A percentile compares a stretch with the other conserved stretches of the same genome.
Evolutionary conservation across 37 sponge, comb jelly and placozoan species (phyloP).

Genomic region (Cliona cf. orientalis): DNA sequence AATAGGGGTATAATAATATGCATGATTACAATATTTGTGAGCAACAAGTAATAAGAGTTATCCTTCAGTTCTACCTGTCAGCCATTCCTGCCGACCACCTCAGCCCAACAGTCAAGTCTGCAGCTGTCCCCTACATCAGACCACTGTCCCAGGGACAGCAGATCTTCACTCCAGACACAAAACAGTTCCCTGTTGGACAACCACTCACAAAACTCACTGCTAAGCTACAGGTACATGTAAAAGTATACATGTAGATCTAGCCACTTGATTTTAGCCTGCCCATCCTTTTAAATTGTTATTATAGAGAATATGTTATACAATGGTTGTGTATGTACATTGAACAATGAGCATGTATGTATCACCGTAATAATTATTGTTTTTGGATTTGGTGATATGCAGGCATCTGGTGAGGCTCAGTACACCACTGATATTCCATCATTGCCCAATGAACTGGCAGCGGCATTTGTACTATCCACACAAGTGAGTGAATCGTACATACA

Average conservation of each 20-base stretch:
- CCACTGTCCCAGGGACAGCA: constrained; percentile 66
- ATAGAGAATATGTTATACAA: too few relatives aligned
- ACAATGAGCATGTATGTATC: background rate
- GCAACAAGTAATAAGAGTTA: background rate
- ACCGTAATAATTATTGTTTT: background rate
- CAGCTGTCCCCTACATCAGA: constrained; percentile 54
- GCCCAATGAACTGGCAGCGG: constrained; percentile 65
- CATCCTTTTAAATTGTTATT: too few relatives aligned
- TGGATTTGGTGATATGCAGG: constrained; percentile 19
- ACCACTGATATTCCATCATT: constrained; percentile 66
- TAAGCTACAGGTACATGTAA: constrained; percentile 37
- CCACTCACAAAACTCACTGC: constrained; percentile 78
- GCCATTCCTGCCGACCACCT: constrained; percentile 33
- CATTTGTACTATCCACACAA: constrained; percentile 75
- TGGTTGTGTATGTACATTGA: too few relatives aligned
- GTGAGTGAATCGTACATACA: constrained; percentile 12
- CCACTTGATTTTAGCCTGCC: too few relatives aligned
- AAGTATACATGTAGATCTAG: too few relatives aligned
- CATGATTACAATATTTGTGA: background rate
- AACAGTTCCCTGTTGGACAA: constrained; percentile 62
- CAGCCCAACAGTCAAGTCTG: constrained; percentile 53
- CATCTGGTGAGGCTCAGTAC: constrained; percentile 86
- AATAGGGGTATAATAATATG: background rate
- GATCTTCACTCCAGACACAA: constrained; percentile 49
- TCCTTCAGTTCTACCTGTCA: constrained; percentile 67